Percentiles rank a stretch among this genome's conserved stretches.
Evolutionary conservation across 1,140 invertebrate species (phyloP).

Genomic region (Babylonia areolata): DNA sequence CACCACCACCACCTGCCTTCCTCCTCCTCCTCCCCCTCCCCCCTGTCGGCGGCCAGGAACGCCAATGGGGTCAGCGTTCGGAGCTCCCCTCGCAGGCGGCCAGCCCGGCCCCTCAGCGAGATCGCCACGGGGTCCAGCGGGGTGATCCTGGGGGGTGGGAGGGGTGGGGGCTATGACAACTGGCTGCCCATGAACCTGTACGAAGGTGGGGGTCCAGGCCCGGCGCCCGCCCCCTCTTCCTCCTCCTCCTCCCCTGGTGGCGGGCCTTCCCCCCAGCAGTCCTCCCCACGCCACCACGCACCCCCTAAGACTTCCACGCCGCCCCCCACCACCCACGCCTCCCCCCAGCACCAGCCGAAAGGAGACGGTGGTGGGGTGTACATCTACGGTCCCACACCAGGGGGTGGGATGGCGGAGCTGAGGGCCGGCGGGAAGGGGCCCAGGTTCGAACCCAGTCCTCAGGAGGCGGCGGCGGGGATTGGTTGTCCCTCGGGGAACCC

Average conservation of each 20-base stretch:
- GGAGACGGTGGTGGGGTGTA: slow-evolving; percentile 33
- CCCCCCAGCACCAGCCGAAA: not conserved
- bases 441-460: slow-evolving; percentile 8
- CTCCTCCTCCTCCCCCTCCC: slow-evolving; percentile 39
- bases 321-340: not conserved
- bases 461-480: not conserved
- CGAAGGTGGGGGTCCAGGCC: not conserved
- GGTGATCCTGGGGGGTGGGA: not conserved
- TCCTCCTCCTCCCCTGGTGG: no score
- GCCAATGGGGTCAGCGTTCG: slow-evolving; percentile 33
- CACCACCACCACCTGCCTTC: slow-evolving; percentile 39
- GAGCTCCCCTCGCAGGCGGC: slow-evolving; percentile 35
- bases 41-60: slow-evolving; percentile 27
- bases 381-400: slow-evolving; percentile 37
- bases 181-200: not conserved
- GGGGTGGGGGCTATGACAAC: slow-evolving; percentile 10
- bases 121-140: slow-evolving; percentile 44
- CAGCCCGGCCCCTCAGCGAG: slow-evolving; percentile 43
- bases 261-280: not conserved
- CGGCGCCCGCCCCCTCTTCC: not conserved
- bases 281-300: not conserved
- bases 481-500: slow-evolving; percentile 21
- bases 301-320: not conserved
- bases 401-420: not conserved
- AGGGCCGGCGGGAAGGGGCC: not conserved